Evolutionary conservation across 2,888 invertebrate genomes (phyloP).

Genomic region (Trissolcus brochymenae): DNA sequence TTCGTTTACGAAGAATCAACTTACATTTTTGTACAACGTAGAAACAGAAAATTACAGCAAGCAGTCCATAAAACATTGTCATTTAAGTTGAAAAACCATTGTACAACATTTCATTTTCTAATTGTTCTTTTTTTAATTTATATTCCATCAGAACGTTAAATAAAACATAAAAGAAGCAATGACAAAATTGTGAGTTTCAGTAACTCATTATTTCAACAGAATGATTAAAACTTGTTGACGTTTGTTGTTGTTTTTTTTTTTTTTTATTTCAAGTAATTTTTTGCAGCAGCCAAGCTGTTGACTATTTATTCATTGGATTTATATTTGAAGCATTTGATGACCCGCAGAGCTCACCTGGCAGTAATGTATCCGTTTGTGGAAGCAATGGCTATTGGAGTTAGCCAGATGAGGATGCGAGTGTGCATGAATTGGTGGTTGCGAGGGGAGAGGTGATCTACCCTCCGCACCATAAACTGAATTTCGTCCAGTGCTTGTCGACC

Average conservation of each 20-base stretch:
- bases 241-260: too few species aligned
- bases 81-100: conserved; percentile 16
- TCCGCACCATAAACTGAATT: conserved; percentile 74
- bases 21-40: conserved; percentile 38
- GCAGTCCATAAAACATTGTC: conserved; percentile 26
- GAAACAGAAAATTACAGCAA: conserved; percentile 34
- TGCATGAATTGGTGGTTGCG: conserved; percentile 68
- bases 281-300: conserved; percentile 5
- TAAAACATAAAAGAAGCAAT: too few species aligned
- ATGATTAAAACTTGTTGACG: too few species aligned
- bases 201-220: too few species aligned
- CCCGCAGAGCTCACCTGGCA: conserved; percentile 68
- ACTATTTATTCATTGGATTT: not conserved
- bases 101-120: not conserved
- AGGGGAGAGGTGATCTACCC: conserved; percentile 68
- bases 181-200: too few species aligned
- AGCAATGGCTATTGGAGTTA: conserved; percentile 71
- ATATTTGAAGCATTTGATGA: conserved; percentile 27
- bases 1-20: conserved; percentile 33
- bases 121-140: too few species aligned
- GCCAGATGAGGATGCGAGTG: conserved; percentile 70
- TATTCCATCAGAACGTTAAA: too few species aligned
- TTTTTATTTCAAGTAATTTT: not conserved
- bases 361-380: conserved; percentile 71
- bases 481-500: conserved; percentile 75